A percentile compares a stretch with the other conserved stretches of the same genome.
Conservation (phyloP, 1,140 invertebrate genomes). For the Palaemon carinicauda region DNA sequence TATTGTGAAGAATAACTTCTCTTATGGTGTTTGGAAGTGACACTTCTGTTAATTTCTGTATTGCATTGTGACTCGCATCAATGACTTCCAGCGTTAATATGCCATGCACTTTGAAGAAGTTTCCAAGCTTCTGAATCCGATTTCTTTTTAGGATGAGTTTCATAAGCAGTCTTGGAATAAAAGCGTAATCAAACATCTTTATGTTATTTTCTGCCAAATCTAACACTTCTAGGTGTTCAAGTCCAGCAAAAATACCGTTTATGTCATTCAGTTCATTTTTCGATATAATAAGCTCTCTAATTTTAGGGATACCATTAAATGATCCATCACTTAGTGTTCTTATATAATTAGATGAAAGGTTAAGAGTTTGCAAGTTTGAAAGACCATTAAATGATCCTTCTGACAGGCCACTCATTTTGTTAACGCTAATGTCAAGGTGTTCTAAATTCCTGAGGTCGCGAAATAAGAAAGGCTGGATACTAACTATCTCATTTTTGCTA, state of each 20-base stretch:
- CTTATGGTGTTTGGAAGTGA: conserved; percentile 87
- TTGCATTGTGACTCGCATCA: conserved; percentile 86
- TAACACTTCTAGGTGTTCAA: conserved; percentile 83
- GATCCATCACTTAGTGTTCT: conserved; percentile 74
- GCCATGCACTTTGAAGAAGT: conserved; percentile 80
- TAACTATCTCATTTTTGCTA: conserved; percentile 85
- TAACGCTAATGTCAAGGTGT: conserved; percentile 84
- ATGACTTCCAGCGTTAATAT: conserved; percentile 78
- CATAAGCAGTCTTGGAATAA: conserved; percentile 86
- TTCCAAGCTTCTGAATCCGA: conserved; percentile 73
- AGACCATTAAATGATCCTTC: conserved; percentile 64
- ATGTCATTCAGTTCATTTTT: conserved; percentile 88
- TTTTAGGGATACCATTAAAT: conserved; percentile 79
- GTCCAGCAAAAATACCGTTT: conserved; percentile 81
- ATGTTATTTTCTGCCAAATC: conserved; percentile 91
- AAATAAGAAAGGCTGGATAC: conserved; percentile 83
- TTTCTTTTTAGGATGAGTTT: conserved; percentile 84
- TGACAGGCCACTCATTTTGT: conserved; percentile 79
- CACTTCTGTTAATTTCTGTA: conserved; percentile 80
- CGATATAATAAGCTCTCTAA: conserved; percentile 84
- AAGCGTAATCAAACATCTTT: conserved; percentile 86
- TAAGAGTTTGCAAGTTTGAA: conserved; percentile 71
- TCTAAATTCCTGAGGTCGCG: conserved; percentile 85
- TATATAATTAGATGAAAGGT: conserved; percentile 71
- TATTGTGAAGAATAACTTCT: conserved; percentile 86